Evolutionary conservation across 2,797 vertebrate genomes (phyloP).

Genomic region (Monodelphis domestica): DNA sequence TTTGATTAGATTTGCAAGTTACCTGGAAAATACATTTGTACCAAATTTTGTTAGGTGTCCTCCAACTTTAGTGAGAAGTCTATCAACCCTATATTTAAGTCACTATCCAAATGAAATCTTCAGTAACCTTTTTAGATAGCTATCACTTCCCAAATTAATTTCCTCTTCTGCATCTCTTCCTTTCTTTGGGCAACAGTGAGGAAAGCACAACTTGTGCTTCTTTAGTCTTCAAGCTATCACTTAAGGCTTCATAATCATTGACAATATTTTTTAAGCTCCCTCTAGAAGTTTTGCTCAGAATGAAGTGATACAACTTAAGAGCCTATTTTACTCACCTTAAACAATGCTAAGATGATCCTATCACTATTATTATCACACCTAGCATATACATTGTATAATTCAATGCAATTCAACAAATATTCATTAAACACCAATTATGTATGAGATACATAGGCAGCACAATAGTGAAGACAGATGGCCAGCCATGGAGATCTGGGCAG

Average conservation of each 20-base stretch:
- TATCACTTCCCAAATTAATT: not conserved
- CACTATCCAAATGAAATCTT: not conserved
- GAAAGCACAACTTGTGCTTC: not conserved
- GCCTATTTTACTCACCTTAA: not conserved
- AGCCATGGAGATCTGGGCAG: not conserved
- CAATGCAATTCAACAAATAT: not conserved
- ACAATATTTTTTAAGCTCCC: not conserved
- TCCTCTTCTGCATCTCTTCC: not conserved
- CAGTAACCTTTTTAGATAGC: not conserved
- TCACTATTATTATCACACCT: not conserved
- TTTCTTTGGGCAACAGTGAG: not conserved
- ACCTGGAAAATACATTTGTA: not conserved
- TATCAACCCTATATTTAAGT: not conserved
- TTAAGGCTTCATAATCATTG: not conserved
- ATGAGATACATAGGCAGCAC: not conserved
- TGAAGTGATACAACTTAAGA: not conserved
- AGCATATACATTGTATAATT: not conserved
- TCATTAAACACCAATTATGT: not conserved
- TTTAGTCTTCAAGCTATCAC: not conserved
- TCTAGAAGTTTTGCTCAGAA: not conserved
- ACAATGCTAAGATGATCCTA: not conserved
- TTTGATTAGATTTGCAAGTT: not conserved
- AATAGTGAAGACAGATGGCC: not conserved
- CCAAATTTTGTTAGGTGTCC: not conserved
- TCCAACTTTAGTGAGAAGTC: not conserved